These are phyloP conservation scores for Tiliacea aurago DNA, from an alignment of 2,888 invertebrate species.

Conservation along the genomic window DNA sequence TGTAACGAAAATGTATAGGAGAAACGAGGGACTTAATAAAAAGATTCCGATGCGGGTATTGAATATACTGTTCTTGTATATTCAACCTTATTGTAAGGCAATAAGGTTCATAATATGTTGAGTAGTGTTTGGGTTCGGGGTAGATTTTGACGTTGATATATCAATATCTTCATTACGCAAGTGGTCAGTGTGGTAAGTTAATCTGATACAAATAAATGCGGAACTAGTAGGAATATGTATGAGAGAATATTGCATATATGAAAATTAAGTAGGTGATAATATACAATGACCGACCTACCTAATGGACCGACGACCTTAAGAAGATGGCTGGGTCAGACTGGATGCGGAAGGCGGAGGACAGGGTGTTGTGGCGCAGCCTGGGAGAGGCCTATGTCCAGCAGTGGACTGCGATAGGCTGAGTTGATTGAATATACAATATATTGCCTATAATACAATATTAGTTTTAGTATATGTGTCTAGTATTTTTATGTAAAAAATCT, in stretches of 20 bases:
- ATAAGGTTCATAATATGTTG: constrained; percentile 12
- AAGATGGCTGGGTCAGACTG: too few relatives aligned
- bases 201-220: constrained; percentile 11
- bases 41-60: constrained; percentile 21
- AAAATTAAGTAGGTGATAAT: not conserved
- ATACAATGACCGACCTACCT: too few relatives aligned
- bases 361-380: too few relatives aligned
- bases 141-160: constrained; percentile 34
- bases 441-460: too few relatives aligned
- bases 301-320: too few relatives aligned
- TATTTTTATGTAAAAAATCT: too few relatives aligned
- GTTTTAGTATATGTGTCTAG: too few relatives aligned
- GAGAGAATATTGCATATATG: not conserved
- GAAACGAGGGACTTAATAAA: constrained; percentile 50
- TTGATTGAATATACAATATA: too few relatives aligned
- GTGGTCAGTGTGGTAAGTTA: constrained; percentile 12
- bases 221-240: not conserved
- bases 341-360: too few relatives aligned
- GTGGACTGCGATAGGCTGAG: too few relatives aligned
- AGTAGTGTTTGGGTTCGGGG: not conserved
- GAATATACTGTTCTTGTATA: rapidly evolving
- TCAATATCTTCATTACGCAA: constrained; percentile 35
- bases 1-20: constrained; percentile 55
- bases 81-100: rapidly evolving
- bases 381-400: too few relatives aligned